Base-by-base conservation (phyloP, 2,113 vertebrate species). In the Macquaria australasica region DNA sequence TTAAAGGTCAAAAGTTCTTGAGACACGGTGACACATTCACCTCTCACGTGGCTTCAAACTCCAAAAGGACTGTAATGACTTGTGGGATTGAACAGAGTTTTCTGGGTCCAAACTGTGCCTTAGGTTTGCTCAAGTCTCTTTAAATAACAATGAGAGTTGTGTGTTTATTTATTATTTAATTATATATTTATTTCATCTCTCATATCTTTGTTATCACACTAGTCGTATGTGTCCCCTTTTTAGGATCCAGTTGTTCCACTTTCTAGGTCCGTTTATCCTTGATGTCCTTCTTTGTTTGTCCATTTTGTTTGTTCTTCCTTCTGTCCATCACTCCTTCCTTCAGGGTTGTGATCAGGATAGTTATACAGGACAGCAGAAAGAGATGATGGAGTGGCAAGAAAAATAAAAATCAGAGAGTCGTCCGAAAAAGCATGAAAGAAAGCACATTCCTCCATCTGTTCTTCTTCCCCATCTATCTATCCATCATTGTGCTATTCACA, bases 101-200 rank as follows among this genome's bases (percentile, higher is more conserved):
- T 41, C 5, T 7, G 59, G 16, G 67, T 85, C 79, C 82, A 77
- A 73, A 79, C 72, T 62, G 82, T 39, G 73, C 56, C 31, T 74
- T 3, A 9, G 16, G 41, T 72, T 72, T 72, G 53, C 53, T 53
- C 82, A 37, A 77, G 80, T 89, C 80, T 90, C 86, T 87, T 92
- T 91, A 92, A 93, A 94, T 92, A 91, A 91, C 64, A 84, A 90
- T 90, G 80, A 80, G 74, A 64, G 48, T 37, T 91, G 82, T 79
- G 58, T 73, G 69, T 84, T 89, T 90, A 84, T 89, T 90, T 90
- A 86, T 92, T 83, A 91, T 73, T 93, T 89, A 80, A 75, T 93
- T 90, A 93, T 93, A 93, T 93, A 95, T 91, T 92, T 91, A 90
- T 89, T 79, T 89, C 5, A 70, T 71, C 59, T 82, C 63, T 83